Evolutionary conservation across 2,888 invertebrate species (phyloP).

Genomic region (Sacculina carcini): DNA sequence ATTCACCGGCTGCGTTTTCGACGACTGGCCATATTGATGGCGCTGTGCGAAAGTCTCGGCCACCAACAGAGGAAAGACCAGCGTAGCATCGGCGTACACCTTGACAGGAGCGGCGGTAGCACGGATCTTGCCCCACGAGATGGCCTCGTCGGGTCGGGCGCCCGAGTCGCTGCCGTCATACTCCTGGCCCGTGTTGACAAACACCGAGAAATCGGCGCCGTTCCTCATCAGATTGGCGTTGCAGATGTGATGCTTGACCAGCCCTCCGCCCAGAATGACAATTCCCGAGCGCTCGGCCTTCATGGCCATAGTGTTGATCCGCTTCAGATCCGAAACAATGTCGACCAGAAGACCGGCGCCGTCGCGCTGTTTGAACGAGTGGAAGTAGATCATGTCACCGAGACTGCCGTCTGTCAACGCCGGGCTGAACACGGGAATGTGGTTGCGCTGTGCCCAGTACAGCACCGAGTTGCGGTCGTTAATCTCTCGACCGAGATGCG

Average conservation of each 20-base stretch:
- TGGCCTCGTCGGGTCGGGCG: slow-evolving; percentile 89
- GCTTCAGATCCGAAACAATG: slow-evolving; percentile 60
- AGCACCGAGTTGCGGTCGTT: slow-evolving; percentile 72
- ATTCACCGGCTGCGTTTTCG: background rate
- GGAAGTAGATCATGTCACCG: slow-evolving; percentile 98
- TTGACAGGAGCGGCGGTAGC: slow-evolving; percentile 69
- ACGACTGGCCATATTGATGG: slow-evolving; percentile 4
- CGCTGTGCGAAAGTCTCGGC: slow-evolving; percentile 68
- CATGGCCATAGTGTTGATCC: slow-evolving; percentile 78
- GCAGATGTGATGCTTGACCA: slow-evolving; percentile 97
- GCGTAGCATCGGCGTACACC: slow-evolving; percentile 70
- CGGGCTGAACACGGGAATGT: slow-evolving; percentile 91
- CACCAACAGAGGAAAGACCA: slow-evolving; percentile 80
- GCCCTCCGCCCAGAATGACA: slow-evolving; percentile 82
- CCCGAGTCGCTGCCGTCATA: slow-evolving; percentile 96
- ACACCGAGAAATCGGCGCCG: slow-evolving; percentile 85
- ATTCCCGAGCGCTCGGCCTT: slow-evolving; percentile 80
- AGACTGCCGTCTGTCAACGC: slow-evolving; percentile 90
- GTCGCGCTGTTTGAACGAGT: slow-evolving; percentile 54
- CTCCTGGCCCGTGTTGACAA: slow-evolving; percentile 79
- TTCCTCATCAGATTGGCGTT: slow-evolving; percentile 99
- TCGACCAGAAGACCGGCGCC: slow-evolving; percentile 79
- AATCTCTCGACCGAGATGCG: slow-evolving; percentile 65
- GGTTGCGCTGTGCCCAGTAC: slow-evolving; percentile 87
- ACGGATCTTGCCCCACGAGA: slow-evolving; percentile 95